Conservation (phyloP, 53 echinoderm and acorn worm genomes). For the Patiria pectinifera region DNA sequence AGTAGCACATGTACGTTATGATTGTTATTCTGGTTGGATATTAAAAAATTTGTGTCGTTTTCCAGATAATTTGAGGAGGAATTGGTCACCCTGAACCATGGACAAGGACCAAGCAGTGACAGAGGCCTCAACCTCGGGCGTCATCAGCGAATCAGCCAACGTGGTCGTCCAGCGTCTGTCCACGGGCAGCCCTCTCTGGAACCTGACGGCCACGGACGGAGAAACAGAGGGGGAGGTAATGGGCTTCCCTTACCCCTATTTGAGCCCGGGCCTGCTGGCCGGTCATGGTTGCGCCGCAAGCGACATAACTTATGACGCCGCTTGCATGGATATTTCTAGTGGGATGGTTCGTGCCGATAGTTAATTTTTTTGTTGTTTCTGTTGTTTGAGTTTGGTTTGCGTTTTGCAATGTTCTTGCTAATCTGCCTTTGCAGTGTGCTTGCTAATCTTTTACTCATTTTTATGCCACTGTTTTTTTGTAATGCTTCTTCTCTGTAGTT, state of each 20-base stretch:
- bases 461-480: not conserved
- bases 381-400: conserved; percentile 42
- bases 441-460: not conserved
- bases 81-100: conserved; percentile 1
- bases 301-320: conserved; percentile 3
- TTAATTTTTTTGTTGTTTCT: conserved; percentile 18
- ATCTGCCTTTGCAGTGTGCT: not conserved
- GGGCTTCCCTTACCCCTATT: conserved; percentile 37
- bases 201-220: conserved; percentile 85
- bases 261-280: too few relatives aligned
- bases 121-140: conserved; percentile 29
- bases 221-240: conserved; percentile 73
- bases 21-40: too few relatives aligned
- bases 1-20: too few relatives aligned
- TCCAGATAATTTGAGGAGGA: not conserved
- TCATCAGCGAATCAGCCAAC: conserved; percentile 91
- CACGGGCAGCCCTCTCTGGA: conserved; percentile 88
- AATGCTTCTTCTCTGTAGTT: too few relatives aligned
- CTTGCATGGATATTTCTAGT: conserved; percentile 54
- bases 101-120: conserved; percentile 27
- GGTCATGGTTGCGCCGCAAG: not conserved
- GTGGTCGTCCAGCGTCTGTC: conserved; percentile 91
- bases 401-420: not conserved
- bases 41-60: not conserved
- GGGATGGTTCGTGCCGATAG: conserved; percentile 47